Conservation (phyloP, 2,113 vertebrate species). For the Entelurus aequoreus region DNA sequence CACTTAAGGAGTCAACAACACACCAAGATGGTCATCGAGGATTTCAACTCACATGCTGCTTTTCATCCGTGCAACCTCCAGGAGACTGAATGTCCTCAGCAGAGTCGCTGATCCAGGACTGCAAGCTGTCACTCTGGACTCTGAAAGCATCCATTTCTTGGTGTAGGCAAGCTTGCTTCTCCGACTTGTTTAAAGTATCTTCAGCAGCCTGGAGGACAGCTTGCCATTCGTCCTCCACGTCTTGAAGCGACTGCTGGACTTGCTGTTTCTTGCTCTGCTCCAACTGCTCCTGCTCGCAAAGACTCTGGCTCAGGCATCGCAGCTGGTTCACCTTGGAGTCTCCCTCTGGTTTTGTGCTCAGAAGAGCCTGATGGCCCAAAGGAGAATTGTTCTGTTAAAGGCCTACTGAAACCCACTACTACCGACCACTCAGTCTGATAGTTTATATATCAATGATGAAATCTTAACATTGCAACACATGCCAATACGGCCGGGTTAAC, state of each 20-base stretch:
- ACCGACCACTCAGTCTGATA: no score
- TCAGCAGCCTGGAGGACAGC: conserved; percentile 43
- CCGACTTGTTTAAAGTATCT: conserved; percentile 27
- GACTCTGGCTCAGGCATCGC: conserved; percentile 24
- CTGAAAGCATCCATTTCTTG: conserved; percentile 39
- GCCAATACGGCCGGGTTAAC: no score
- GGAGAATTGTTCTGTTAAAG: neutral
- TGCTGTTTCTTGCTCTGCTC: conserved; percentile 40
- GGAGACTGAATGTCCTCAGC: conserved; percentile 33
- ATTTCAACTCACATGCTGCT: conserved; percentile 41
- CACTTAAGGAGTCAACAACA: no score
- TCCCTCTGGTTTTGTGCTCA: conserved; percentile 50
- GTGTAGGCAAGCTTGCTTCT: conserved; percentile 27
- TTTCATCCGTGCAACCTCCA: conserved; percentile 27
- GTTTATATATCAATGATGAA: no score
- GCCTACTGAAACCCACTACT: no score
- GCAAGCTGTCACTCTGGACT: conserved; percentile 33
- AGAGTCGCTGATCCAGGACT: conserved; percentile 57
- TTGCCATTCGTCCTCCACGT: conserved; percentile 62
- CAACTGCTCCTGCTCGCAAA: conserved; percentile 49
- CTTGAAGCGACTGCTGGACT: conserved; percentile 24
- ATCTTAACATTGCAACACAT: no score
- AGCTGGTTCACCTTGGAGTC: conserved; percentile 53
- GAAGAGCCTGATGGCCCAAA: conserved; percentile 37
- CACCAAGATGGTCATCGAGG: neutral